Evolutionary conservation across 2,113 vertebrate species (phyloP).

Genomic region (Saimiri boliviensis): DNA sequence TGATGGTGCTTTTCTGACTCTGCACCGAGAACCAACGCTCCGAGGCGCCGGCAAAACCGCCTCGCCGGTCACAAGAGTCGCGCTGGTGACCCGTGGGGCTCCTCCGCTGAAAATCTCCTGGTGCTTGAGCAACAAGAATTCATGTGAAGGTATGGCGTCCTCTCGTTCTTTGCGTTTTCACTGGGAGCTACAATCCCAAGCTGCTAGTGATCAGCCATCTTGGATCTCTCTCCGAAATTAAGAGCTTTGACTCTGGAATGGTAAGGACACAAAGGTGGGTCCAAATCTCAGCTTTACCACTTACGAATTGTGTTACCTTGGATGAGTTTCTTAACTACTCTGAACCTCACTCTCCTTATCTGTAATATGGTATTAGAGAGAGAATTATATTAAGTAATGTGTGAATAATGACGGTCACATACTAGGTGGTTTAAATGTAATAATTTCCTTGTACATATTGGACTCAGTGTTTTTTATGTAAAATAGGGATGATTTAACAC

Average conservation of each 20-base stretch:
- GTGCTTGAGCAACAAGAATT: too few relatives aligned
- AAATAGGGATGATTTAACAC: background rate
- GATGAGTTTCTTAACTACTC: background rate
- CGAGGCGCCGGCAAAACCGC: too few relatives aligned
- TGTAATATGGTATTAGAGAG: background rate
- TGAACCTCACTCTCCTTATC: background rate
- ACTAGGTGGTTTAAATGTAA: conserved; percentile 25
- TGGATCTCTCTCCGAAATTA: too few relatives aligned
- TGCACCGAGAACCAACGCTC: too few relatives aligned
- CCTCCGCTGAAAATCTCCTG: too few relatives aligned
- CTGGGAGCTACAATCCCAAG: too few relatives aligned
- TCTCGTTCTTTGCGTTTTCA: too few relatives aligned
- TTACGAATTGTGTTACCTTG: background rate
- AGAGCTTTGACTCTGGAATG: background rate
- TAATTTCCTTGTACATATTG: background rate
- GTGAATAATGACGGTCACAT: background rate
- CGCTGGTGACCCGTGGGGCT: too few relatives aligned
- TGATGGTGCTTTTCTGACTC: too few relatives aligned
- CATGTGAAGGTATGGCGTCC: too few relatives aligned
- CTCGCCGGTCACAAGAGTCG: too few relatives aligned
- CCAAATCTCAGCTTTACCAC: background rate
- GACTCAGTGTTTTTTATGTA: background rate
- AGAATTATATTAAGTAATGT: background rate
- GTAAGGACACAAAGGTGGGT: background rate
- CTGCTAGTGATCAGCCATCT: too few relatives aligned